Evolutionary conservation across 2,888 invertebrate genomes (phyloP), one percentile per base, ranked within the genome.

Genomic region (Atethmia centrago): DNA sequence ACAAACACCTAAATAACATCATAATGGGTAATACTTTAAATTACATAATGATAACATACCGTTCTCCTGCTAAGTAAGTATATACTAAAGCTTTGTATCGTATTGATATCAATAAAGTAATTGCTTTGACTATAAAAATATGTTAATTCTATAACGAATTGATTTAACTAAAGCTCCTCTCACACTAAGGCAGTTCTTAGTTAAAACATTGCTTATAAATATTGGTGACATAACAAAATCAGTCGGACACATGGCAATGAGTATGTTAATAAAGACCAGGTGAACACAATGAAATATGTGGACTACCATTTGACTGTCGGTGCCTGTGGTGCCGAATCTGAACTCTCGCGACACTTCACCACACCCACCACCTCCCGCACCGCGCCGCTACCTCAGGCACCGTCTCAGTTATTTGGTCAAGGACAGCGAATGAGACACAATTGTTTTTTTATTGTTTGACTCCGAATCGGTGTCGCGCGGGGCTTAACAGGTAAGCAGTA

Each of bases 81-180:
- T 59, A 67, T 64, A 61, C 66, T 76, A 78, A 68, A 81, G 70
- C 70, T 71, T 83, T 66, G 66, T 74, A 84, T 65, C 70, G 42
- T 76, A 85, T 78, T 72, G 71, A 83, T 83, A 77, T 71, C 36
- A 77, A 82, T 68, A 76, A 72, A 77, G 72, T 77, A 56, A 79
- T 80, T 78, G 80, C 56, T 76, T 77, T 74, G 61, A 75, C 65
- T 82, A 82, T 79, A 85, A 85, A 87, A 85, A 84, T 87, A 85
- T 80, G 65, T 79, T 71, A 77, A 82, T 79, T 87, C 80, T 86
- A 82, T 79, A 86, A 82, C 79, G 77, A 85, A 82, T 83, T 79
- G 78, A 81, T 85, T 83, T 83, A 80, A 72, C 74, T 84, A 77
- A 58, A 72, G 71, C 72, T 70, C 77, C 63, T 68, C 28, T 45